Evolutionary conservation across 2,113 vertebrate species (phyloP).

Genomic region (Lepus europaeus): DNA sequence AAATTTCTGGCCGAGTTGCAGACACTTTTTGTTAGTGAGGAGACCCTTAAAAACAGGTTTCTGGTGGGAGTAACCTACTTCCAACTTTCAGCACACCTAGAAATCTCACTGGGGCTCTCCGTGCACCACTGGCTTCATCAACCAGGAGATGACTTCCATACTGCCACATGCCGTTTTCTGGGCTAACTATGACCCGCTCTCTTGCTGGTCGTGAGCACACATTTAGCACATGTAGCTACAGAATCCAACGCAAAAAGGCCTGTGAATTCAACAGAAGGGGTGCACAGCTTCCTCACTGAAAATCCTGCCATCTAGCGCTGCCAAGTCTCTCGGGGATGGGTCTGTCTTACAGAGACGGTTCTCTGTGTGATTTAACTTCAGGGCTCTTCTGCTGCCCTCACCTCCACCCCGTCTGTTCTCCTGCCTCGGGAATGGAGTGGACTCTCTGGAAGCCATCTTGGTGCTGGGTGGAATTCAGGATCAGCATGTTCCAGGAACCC

Average conservation of each 20-base stretch:
- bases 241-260: not conserved
- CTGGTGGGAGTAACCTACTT: not conserved
- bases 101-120: not conserved
- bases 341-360: fast-evolving
- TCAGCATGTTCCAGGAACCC: not conserved
- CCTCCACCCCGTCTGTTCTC: not conserved
- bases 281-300: fast-evolving
- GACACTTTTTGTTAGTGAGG: not conserved
- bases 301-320: fast-evolving
- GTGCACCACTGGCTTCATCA: not conserved
- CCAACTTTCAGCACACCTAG: not conserved
- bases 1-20: not conserved
- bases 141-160: not conserved
- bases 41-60: not conserved
- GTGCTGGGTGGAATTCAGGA: not conserved
- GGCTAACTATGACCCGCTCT: not conserved
- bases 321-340: not conserved
- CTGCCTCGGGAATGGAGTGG: not conserved
- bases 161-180: not conserved
- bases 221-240: not conserved
- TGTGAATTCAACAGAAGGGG: not conserved
- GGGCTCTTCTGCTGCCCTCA: fast-evolving
- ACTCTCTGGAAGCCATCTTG: not conserved
- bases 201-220: not conserved
- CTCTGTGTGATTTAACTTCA: not conserved